A percentile compares a stretch with the other conserved stretches of the same genome.
These are phyloP conservation scores for Abrostola tripartita DNA, from an alignment of 2,888 invertebrate species.

Conservation along the genomic window DNA sequence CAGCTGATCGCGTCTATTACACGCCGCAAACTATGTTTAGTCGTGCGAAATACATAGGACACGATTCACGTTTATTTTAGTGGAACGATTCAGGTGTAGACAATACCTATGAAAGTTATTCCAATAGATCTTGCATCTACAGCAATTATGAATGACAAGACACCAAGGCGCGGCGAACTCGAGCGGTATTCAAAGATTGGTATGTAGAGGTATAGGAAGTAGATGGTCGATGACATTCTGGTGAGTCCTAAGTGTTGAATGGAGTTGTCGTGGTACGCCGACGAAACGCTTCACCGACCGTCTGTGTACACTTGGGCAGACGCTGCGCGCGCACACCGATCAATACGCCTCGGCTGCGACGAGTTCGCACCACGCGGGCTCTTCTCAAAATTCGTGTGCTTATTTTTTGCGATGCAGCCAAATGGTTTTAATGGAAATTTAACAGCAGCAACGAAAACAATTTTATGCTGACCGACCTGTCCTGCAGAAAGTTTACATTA, in stretches of 20 bases:
- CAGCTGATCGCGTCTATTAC: conserved; percentile 70
- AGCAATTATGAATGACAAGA: conserved; percentile 2
- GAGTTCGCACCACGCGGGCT: conserved; percentile 80
- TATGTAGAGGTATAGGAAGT: conserved; percentile 54
- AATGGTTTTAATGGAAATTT: conserved; percentile 69
- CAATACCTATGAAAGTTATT: conserved; percentile 24
- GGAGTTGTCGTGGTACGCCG: conserved; percentile 77
- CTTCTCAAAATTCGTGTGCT: conserved; percentile 79
- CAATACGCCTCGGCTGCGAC: conserved; percentile 82
- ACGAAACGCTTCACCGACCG: conserved; percentile 78
- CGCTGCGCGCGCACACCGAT: conserved; percentile 87
- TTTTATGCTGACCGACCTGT: conserved; percentile 55
- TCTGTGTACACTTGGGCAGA: conserved; percentile 82
- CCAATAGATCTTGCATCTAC: conserved; percentile 11
- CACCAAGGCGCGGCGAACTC: conserved; percentile 4
- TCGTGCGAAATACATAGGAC: conserved; percentile 43
- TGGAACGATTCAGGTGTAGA: conserved; percentile 37
- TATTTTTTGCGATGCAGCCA: conserved; percentile 75
- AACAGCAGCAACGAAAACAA: conserved; percentile 60
- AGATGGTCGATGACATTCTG: conserved; percentile 76
- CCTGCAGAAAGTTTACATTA: conserved; percentile 50
- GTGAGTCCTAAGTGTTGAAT: conserved; percentile 78
- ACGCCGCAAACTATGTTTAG: conserved; percentile 58
- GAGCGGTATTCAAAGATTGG: conserved; percentile 19
- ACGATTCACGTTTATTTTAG: conserved; percentile 46